Conservation (phyloP, 2,113 vertebrate species). For the Myiopsitta monachus region DNA sequence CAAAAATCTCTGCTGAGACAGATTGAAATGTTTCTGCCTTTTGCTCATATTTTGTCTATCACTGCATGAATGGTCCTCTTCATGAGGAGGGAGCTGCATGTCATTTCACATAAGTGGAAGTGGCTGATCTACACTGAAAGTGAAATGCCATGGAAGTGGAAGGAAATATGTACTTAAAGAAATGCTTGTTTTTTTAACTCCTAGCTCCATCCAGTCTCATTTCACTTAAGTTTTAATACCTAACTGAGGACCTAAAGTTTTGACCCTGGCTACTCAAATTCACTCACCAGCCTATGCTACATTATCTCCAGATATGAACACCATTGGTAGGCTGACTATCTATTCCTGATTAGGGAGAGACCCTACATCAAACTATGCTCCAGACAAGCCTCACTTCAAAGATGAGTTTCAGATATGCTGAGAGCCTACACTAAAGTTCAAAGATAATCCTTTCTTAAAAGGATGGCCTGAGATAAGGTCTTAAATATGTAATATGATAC, state of each 20-base stretch:
- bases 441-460: neutral
- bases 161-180: neutral
- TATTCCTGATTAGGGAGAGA: neutral
- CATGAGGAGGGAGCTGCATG: neutral
- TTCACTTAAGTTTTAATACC: neutral
- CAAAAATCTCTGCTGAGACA: neutral
- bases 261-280: neutral
- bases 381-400: neutral
- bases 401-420: neutral
- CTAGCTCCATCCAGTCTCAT: neutral
- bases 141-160: neutral
- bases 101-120: neutral
- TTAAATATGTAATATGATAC: neutral
- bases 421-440: neutral
- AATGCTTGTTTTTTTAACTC: neutral
- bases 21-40: neutral
- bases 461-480: neutral
- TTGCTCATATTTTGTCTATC: neutral
- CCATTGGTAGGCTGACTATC: neutral
- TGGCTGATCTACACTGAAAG: neutral
- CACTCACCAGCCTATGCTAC: neutral
- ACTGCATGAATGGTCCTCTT: neutral
- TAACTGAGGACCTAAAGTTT: neutral
- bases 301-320: neutral
- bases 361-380: neutral